Evolutionary conservation across 2,113 vertebrate genomes (phyloP).

Genomic region (Hydrochoerus hydrochaeris): DNA sequence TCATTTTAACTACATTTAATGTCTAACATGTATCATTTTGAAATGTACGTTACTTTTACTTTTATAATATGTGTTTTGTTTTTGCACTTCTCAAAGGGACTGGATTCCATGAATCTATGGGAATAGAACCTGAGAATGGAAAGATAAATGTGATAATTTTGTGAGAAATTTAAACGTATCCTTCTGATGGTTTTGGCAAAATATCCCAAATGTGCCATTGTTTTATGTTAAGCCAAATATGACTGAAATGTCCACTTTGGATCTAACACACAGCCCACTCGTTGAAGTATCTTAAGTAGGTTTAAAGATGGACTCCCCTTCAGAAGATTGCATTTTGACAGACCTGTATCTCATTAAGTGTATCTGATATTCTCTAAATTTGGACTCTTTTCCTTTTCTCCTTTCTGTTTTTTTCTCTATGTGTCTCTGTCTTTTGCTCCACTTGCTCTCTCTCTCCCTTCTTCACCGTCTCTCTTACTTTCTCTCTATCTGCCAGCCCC

Average conservation of each 20-base stretch:
- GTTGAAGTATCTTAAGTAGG: constrained; percentile 58
- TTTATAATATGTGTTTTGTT: constrained; percentile 28
- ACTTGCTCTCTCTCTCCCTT: background rate
- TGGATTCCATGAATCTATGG: constrained; percentile 1
- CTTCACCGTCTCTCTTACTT: background rate
- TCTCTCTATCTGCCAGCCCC: background rate
- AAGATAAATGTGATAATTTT: constrained; percentile 47
- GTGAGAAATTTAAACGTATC: constrained; percentile 55
- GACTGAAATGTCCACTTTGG: constrained; percentile 33
- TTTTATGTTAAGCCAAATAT: constrained; percentile 41
- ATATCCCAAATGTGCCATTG: constrained; percentile 22
- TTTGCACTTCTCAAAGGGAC: background rate
- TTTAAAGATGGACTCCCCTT: constrained; percentile 58
- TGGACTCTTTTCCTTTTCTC: background rate
- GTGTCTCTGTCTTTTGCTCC: background rate
- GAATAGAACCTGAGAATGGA: constrained; percentile 15
- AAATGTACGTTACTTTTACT: constrained; percentile 15
- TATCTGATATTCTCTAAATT: constrained; percentile 42
- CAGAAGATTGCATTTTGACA: constrained; percentile 43
- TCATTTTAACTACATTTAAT: background rate
- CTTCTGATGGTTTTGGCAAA: constrained; percentile 56
- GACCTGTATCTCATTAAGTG: background rate
- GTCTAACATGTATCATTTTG: constrained; percentile 16
- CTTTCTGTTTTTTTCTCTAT: background rate
- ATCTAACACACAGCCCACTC: background rate